Base-by-base conservation (phyloP, 2,888 invertebrate species). In the Marasmarcha lunaedactyla region DNA sequence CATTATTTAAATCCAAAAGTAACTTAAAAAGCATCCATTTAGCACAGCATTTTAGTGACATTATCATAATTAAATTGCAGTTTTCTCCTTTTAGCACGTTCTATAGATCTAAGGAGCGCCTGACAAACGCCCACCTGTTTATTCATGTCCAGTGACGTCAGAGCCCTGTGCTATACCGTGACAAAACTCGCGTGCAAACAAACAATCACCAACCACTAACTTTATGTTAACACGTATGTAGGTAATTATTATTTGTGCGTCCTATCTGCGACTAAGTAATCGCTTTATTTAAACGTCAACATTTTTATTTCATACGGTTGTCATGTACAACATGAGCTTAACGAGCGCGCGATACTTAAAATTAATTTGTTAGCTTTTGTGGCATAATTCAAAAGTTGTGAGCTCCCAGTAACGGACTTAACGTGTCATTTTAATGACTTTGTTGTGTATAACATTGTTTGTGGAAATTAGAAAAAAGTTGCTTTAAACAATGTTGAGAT, bases 201-300 rank as follows among this genome's bases (percentile, higher is more conserved):
- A 49, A 65, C 71, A 72, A 71, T 76, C 74, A 69, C 59, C 52
- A 53, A 60, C 57, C 67, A 63, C 59, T 54, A 62, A 56, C 59
- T 61, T 60, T 67, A 69, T 69, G 69, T 70, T 72, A 68, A 70
- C 72, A 71, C 67, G 68, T 69, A 70, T 62, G 66, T 60, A 59
- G 59, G 56, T 61, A 65, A 68, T 74, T 64, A 56, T 59, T 59
- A 64, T 65, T 60, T 59, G 54, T 59, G 52, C 59, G 59, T 58
- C 62, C 53, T 63, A 61, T 65, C 61, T 58, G 53, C 60, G 55
- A 59, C 51, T 58, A 55, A 63, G 53, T 72, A 65, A 72, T 68
- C 51, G 57, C 67, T 62, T 56, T 55, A 65, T 63, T 64, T 69
- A 51, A 49, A 52, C 57, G 49, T 62, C 51, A 57, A 52, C 51